phyloP scores from a whole-genome alignment of 2,797 vertebrate species.

The Danio albolineatus region DNA sequence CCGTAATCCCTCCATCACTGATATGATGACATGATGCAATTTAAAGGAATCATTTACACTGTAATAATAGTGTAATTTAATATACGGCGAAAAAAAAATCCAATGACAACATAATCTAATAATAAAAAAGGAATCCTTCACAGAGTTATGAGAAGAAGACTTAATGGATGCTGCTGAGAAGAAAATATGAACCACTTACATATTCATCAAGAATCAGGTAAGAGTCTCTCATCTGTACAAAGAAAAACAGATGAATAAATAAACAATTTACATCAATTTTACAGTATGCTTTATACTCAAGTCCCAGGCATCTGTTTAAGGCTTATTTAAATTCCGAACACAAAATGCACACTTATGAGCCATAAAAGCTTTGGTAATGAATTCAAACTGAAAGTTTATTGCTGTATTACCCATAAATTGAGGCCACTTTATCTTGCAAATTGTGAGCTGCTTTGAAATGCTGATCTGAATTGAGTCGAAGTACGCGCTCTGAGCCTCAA shows the following conservation, averaged over 20 bases:
- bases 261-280: not conserved
- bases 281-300: not conserved
- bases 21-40: constrained; percentile 23
- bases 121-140: not conserved
- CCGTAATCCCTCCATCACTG: constrained; percentile 7
- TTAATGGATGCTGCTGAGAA: not conserved
- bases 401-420: not conserved
- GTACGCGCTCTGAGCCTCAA: not conserved
- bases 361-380: constrained; percentile 12
- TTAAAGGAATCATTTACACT: not conserved
- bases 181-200: constrained; percentile 79
- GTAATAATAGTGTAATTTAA: constrained; percentile 16
- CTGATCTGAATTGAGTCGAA: not conserved
- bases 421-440: not conserved
- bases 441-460: not conserved
- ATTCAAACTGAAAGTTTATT: not conserved
- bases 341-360: not conserved
- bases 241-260: constrained; percentile 38
- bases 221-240: constrained; percentile 92
- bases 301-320: not conserved
- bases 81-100: constrained; percentile 5
- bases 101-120: not conserved
- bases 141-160: not conserved
- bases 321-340: constrained; percentile 16
- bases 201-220: constrained; percentile 98